Base-by-base conservation (phyloP, 2,113 vertebrate species). In the Maccullochella peelii region DNA sequence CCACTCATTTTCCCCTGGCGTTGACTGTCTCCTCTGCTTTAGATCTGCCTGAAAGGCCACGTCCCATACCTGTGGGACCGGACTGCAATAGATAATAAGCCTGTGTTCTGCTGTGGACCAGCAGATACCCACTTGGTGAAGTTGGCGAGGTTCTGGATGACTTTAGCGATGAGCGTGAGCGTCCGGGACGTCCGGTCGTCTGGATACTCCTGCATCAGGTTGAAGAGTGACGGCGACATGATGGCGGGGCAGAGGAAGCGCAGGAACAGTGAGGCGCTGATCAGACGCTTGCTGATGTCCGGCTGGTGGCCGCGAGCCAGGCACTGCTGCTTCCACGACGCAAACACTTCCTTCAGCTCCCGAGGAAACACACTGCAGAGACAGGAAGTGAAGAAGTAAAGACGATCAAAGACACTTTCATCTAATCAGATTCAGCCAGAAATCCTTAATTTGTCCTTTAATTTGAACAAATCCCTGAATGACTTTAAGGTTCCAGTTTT, bases 131-230 rank as follows among this genome's bases (percentile, higher is more conserved):
- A 98, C 98, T 97, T 99, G 69, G 97, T 94, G 90, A 99, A 99
- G 91, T 99, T 99, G 92, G 98, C 98, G 25, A 99, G 96, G 88
- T 99, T 99, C 95, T 99, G 98, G 90, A 99, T 99, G 93, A 99
- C 98, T 90, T 99, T 99, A 75, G 98, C 98, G 36, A 99, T 98
- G 62, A 99, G 97, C 0, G 98, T 98, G 75, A 99, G 97, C 0
- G 97, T 98, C 6, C 97, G 96, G 8, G 97, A 97, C 0, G 97
- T 99, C 14, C 96, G 97, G 91, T 99, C 97, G 1, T 99, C 97
- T 0, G 98, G 98, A 0, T 99, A 99, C 69, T 99, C 98, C 94
- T 99, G 98, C 95, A 96, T 98, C 65, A 99, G 97, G 93, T 84
- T 95, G 89, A 99, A 99, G 76, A 99, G 98, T 14, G 98, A 99